Percentiles rank a stretch among this genome's conserved stretches.
phyloP scores from a whole-genome alignment of 2,113 vertebrate species.

The Gorsachius goisagi region DNA sequence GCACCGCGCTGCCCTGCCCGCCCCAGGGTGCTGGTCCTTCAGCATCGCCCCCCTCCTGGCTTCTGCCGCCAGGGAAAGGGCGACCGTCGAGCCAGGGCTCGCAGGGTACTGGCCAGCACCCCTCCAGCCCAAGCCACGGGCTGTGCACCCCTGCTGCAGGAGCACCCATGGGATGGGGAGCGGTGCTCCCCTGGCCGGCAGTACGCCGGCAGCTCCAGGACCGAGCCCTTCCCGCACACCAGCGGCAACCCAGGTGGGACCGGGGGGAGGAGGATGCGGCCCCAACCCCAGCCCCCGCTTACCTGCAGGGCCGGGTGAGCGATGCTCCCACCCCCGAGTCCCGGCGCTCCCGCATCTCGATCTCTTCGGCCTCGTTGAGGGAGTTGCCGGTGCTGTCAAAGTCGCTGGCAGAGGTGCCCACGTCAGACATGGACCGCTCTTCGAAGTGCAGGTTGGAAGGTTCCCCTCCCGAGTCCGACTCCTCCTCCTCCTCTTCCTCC shows the following conservation, averaged over 20 bases:
- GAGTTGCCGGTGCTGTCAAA: constrained; percentile 82
- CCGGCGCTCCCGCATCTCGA: constrained; percentile 76
- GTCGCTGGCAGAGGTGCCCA: constrained; percentile 80
- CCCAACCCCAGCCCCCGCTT: not conserved
- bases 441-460: constrained; percentile 76
- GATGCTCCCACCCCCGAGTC: constrained; percentile 87
- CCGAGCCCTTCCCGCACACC: not conserved
- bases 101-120: not conserved
- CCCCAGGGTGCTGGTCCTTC: not conserved
- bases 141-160: not conserved
- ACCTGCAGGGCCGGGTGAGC: constrained; percentile 87
- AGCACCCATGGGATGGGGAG: no score
- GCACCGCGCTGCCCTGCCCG: not conserved
- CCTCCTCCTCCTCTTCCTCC: constrained; percentile 46
- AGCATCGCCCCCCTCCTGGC: no score
- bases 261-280: not conserved
- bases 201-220: not conserved
- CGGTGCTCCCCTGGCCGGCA: not conserved
- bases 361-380: constrained; percentile 77
- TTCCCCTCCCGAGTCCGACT: constrained; percentile 67
- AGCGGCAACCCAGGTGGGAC: not conserved
- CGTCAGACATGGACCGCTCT: constrained; percentile 77
- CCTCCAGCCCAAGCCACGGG: not conserved
- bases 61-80: not conserved
- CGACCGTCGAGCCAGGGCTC: accelerated